phyloP scores from a whole-genome alignment of 2,113 vertebrate genomes.

The Psilopogon haemacephalus region DNA sequence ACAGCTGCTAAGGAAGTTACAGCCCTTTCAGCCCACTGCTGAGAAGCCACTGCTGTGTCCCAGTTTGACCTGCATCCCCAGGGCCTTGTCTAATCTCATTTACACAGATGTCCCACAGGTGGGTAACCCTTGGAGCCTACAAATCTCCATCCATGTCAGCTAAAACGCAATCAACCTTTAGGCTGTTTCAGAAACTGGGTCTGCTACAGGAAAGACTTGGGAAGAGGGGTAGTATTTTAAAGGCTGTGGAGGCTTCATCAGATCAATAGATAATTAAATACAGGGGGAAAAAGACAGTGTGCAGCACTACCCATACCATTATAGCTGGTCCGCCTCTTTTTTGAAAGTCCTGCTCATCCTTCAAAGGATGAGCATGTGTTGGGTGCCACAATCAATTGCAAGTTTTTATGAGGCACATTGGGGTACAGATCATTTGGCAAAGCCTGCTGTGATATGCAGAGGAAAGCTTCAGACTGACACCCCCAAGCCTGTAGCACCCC shows the following conservation, averaged over 20 bases:
- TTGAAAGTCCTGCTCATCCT: neutral
- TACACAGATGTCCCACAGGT: neutral
- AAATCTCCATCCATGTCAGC: neutral
- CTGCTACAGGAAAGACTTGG: neutral
- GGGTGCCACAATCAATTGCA: neutral
- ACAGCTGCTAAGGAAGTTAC: constrained; percentile 44
- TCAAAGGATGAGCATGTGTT: rapidly evolving
- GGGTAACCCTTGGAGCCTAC: neutral
- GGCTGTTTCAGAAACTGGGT: neutral
- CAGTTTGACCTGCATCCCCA: neutral
- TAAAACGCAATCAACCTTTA: neutral
- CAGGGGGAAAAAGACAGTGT: neutral
- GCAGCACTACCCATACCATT: neutral
- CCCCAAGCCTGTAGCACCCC: neutral
- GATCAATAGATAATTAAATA: neutral
- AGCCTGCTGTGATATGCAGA: neutral
- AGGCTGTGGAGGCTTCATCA: neutral
- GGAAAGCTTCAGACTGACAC: neutral
- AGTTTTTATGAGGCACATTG: neutral
- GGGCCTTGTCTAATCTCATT: neutral
- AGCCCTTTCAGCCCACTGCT: neutral
- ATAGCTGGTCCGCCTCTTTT: neutral
- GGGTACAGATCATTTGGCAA: neutral
- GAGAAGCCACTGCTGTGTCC: constrained; percentile 38
- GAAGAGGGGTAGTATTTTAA: neutral